These are phyloP conservation scores for Burhinus bistriatus DNA, from an alignment of 2,113 vertebrate species.

Conservation along the genomic window DNA sequence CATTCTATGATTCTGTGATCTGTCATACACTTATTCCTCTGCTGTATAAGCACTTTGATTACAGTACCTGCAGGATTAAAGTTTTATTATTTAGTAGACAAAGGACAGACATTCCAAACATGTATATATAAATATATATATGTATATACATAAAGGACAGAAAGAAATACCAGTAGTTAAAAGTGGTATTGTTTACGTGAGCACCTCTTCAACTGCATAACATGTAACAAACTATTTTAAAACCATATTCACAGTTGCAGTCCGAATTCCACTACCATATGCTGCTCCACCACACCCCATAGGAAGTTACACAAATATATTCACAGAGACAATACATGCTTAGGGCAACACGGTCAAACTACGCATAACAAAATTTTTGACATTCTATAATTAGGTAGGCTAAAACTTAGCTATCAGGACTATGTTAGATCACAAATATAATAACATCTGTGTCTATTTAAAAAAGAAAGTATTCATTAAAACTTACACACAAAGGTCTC, in stretches of 20 bases:
- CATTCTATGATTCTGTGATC: background rate
- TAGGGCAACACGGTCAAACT: background rate
- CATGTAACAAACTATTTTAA: background rate
- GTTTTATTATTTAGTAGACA: background rate
- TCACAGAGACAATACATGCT: background rate
- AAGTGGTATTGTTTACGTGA: background rate
- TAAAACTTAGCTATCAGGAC: background rate
- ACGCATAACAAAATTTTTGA: background rate
- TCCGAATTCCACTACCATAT: background rate
- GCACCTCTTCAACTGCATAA: background rate
- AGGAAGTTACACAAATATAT: background rate
- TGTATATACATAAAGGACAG: background rate
- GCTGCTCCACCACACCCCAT: background rate
- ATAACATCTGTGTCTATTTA: background rate
- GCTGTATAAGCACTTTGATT: background rate
- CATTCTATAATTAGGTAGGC: background rate
- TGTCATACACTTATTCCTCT: background rate
- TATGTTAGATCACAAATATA: background rate
- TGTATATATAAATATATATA: background rate
- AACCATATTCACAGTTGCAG: background rate
- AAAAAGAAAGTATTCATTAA: background rate
- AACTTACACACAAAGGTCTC: conserved; percentile 98
- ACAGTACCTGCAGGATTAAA: background rate
- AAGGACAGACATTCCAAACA: background rate
- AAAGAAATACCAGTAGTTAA: background rate